Conservation (phyloP, 2,113 vertebrate genomes). For the Apteryx mantelli region DNA sequence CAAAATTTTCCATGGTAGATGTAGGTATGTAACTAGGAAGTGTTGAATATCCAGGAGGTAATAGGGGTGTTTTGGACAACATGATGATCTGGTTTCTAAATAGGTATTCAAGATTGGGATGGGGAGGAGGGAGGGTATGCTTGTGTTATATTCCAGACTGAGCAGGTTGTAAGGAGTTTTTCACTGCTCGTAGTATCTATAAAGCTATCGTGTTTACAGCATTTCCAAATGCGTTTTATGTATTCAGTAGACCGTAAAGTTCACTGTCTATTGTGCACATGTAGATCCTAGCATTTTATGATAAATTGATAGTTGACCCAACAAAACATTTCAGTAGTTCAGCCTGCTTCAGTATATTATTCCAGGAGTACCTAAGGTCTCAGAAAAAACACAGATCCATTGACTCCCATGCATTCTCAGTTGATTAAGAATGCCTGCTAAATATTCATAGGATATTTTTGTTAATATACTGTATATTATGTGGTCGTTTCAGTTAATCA, state of each 20-base stretch:
- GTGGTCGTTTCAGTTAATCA: conserved; percentile 34
- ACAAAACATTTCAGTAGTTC: conserved; percentile 15
- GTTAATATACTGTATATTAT: conserved; percentile 10
- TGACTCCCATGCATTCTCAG: conserved; percentile 11
- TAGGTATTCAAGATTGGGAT: neutral
- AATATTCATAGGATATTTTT: conserved; percentile 61
- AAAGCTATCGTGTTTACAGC: conserved; percentile 8
- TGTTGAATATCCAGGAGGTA: neutral
- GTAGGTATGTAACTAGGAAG: neutral
- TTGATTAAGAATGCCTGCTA: conserved; percentile 36
- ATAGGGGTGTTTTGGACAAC: neutral
- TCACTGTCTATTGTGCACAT: neutral
- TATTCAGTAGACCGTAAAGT: neutral
- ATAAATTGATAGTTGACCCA: conserved; percentile 46
- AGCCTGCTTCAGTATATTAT: conserved; percentile 30
- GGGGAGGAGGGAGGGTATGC: neutral
- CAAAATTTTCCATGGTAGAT: neutral
- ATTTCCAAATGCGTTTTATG: conserved; percentile 2
- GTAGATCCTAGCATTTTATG: conserved; percentile 11
- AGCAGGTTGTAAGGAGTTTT: neutral
- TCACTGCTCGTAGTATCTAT: neutral
- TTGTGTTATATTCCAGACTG: neutral
- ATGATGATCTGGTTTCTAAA: neutral
- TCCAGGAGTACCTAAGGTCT: conserved; percentile 25
- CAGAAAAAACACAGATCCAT: conserved; percentile 28